Evolutionary conservation across 2,113 vertebrate genomes (phyloP), one percentile per base, ranked within the genome.

Genomic region (Chlamydotis undulata): DNA sequence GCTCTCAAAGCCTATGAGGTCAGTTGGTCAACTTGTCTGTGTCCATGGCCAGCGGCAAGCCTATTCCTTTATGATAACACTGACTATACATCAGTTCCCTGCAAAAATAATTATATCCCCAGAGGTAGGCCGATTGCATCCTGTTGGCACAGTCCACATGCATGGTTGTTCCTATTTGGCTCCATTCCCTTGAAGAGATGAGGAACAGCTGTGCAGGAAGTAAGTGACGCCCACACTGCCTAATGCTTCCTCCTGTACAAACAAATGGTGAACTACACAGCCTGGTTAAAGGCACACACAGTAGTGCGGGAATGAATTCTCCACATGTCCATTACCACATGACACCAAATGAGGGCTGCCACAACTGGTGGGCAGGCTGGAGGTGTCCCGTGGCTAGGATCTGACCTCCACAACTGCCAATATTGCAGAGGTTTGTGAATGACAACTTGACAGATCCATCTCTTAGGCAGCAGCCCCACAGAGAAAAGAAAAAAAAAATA

Each of bases 191-290:
- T 47, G 80, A 70, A 75, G 73, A 91, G 28, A 55, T 0, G 9
- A 90, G 73, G 19, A 92, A 23, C 89, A 94, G 83, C 86, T 97
- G 83, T 84, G 64, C 89, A 74, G 79, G 64, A 93, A 90, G 33
- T 41, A 59, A 45, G 26, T 21, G 59, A 57, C 19, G 75, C 31
- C 56, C 52, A 24, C 63, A 75, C 14, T 6, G 6, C 56, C 47
- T 50, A 71, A 75, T 19, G 23, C 33, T 89, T 67, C 37, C 53
- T 87, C 25, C 56, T 55, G 31, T 31, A 50, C 64, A 83, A 92
- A 86, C 68, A 80, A 73, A 60, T 10, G 26, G 16, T 74, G 52
- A 95, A 45, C 8, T 52, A 24, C 43, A 7, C 10, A 65, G 45
- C 64, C 65, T 81, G 47, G 9, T n/a, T 85, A 69, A 69, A 86